phyloP scores from a whole-genome alignment of 2,888 invertebrate species.

The Hydraecia micacea region DNA sequence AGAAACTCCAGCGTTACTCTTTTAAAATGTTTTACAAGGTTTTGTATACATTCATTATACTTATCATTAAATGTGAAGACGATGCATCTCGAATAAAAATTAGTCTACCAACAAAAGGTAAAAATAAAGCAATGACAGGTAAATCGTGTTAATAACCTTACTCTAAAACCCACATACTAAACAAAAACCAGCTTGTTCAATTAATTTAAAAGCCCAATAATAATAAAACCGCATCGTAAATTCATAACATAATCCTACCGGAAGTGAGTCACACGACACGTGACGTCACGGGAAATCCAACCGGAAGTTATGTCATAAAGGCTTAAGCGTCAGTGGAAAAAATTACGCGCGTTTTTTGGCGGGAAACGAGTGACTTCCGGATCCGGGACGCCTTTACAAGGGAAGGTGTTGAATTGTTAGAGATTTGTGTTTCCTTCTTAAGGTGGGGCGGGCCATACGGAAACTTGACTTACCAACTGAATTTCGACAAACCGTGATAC shows the following conservation, averaged over 20 bases:
- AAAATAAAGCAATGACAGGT: too few species aligned
- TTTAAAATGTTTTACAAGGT: too few species aligned
- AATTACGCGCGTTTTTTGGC: slow-evolving; percentile 85
- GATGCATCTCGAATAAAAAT: too few species aligned
- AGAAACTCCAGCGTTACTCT: too few species aligned
- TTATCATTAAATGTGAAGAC: too few species aligned
- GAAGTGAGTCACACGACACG: slow-evolving; percentile 74
- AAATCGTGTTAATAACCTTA: not conserved
- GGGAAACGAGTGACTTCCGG: slow-evolving; percentile 85
- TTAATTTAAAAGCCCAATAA: slow-evolving; percentile 45
- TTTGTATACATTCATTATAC: too few species aligned
- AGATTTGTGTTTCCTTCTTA: slow-evolving; percentile 49
- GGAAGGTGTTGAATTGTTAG: slow-evolving; percentile 70
- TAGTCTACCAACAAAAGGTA: too few species aligned
- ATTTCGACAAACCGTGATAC: too few species aligned
- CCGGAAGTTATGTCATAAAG: slow-evolving; percentile 84
- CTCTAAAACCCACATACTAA: not conserved
- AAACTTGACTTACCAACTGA: too few species aligned
- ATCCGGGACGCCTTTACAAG: slow-evolving; percentile 71
- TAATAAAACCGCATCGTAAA: slow-evolving; percentile 48
- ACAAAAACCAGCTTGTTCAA: not conserved
- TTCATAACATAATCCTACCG: slow-evolving; percentile 58
- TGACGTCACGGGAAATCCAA: slow-evolving; percentile 81
- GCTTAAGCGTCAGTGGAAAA: slow-evolving; percentile 83
- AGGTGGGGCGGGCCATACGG: slow-evolving; percentile 13